These are phyloP conservation scores for Ardeotis arabs DNA, from an alignment of 2,113 vertebrate genomes.

Conservation along the genomic window DNA sequence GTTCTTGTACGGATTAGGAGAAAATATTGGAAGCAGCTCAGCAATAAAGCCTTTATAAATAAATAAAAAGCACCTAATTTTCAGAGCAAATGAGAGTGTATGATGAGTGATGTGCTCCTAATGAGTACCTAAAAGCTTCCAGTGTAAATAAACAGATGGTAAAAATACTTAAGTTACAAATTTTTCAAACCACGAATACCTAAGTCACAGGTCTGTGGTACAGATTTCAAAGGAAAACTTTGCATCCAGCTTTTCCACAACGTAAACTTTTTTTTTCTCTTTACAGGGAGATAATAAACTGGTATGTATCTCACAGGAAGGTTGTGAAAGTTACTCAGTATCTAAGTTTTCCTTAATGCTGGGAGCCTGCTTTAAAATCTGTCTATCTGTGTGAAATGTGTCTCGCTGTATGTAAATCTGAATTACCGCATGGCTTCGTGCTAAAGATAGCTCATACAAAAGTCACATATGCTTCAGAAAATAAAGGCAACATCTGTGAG, in stretches of 20 bases:
- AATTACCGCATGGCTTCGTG: neutral
- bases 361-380: neutral
- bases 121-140: slow-evolving; percentile 6
- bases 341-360: neutral
- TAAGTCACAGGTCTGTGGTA: neutral
- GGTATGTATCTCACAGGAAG: neutral
- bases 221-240: neutral
- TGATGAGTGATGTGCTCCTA: slow-evolving; percentile 3
- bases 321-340: neutral
- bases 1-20: neutral
- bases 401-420: neutral
- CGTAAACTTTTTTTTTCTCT: no score
- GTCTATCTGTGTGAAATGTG: neutral
- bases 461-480: neutral
- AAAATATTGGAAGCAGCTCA: neutral
- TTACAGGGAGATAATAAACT: neutral
- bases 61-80: slow-evolving; percentile 18
- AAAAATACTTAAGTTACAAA: slow-evolving; percentile 19
- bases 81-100: neutral
- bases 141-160: slow-evolving; percentile 40
- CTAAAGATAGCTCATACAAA: neutral
- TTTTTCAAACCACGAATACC: slow-evolving; percentile 18
- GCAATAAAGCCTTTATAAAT: slow-evolving; percentile 17
- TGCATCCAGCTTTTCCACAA: neutral
- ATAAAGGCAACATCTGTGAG: neutral